These are phyloP conservation scores for Linnaemya tessellans DNA, from an alignment of 2,888 invertebrate species.

Conservation along the genomic window DNA sequence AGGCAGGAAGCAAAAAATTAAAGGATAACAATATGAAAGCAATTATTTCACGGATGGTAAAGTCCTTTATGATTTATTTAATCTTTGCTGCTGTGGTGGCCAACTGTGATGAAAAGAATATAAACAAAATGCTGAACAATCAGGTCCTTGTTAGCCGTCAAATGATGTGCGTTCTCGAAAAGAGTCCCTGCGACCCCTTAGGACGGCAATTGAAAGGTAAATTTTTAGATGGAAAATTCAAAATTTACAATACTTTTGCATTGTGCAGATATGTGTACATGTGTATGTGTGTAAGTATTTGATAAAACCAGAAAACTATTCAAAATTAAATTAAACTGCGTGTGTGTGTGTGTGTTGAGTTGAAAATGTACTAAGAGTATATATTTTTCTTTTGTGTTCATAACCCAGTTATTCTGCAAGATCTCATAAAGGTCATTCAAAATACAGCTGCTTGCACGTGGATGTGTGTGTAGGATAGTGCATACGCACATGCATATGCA, in stretches of 20 bases:
- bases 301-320: neutral
- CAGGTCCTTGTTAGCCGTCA: conserved; percentile 83
- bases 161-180: conserved; percentile 85
- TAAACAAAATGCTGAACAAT: conserved; percentile 80
- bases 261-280: neutral
- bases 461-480: neutral
- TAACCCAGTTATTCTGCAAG: conserved; percentile 55
- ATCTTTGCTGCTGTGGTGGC: conserved; percentile 58
- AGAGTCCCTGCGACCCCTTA: conserved; percentile 85
- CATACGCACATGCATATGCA: neutral
- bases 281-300: neutral
- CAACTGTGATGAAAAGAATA: conserved; percentile 78
- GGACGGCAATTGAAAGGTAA: conserved; percentile 86
- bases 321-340: neutral
- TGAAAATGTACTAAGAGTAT: neutral
- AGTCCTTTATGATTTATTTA: conserved; percentile 62
- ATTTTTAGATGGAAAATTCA: conserved; percentile 29
- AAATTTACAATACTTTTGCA: no score
- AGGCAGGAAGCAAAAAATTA: conserved; percentile 7
- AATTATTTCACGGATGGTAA: conserved; percentile 49
- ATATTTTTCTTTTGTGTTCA: conserved; percentile 39
- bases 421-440: conserved; percentile 60
- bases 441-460: neutral
- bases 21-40: conserved; percentile 55
- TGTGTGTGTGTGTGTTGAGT: conserved; percentile 26